These are phyloP conservation scores for Acyrthosiphon pisum DNA, from an alignment of 1,140 invertebrate species.

Conservation along the genomic window DNA sequence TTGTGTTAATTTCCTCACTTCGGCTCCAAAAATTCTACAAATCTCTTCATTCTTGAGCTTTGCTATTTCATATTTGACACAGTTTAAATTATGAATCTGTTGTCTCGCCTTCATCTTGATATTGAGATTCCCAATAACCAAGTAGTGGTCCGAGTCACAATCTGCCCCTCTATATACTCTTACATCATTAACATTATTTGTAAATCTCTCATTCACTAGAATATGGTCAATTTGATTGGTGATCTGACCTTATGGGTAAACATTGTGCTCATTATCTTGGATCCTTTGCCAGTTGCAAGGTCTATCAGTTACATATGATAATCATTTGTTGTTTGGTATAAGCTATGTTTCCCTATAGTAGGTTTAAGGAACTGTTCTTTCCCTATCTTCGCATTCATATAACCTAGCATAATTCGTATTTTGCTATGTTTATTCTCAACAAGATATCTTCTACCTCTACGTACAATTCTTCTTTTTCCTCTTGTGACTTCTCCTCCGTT, in stretches of 20 bases:
- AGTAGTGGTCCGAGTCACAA: slow-evolving; percentile 56
- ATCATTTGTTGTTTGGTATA: slow-evolving; percentile 2
- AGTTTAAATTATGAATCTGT: not conserved
- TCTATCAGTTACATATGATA: not conserved
- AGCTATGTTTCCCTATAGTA: not conserved
- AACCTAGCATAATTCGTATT: slow-evolving; percentile 12
- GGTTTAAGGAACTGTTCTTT: slow-evolving; percentile 21
- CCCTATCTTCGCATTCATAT: not conserved
- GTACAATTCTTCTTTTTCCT: slow-evolving; percentile 16
- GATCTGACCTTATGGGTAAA: slow-evolving; percentile 55
- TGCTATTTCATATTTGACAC: slow-evolving; percentile 23
- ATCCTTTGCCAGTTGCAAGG: slow-evolving; percentile 19
- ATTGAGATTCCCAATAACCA: slow-evolving; percentile 57
- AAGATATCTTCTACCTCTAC: not conserved
- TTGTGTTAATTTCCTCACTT: slow-evolving; percentile 18
- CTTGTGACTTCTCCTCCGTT: not conserved
- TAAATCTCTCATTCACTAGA: slow-evolving; percentile 55
- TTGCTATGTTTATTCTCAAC: slow-evolving; percentile 12
- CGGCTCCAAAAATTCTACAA: not conserved
- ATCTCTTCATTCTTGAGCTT: slow-evolving; percentile 34
- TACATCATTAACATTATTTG: slow-evolving; percentile 54
- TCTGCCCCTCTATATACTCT: slow-evolving; percentile 57
- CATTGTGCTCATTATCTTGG: slow-evolving; percentile 15
- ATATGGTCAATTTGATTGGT: slow-evolving; percentile 60
- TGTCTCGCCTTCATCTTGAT: slow-evolving; percentile 30